Evolutionary conservation across 2,113 vertebrate species (phyloP), one percentile per base, ranked within the genome.

Genomic region (Piaya cayana): DNA sequence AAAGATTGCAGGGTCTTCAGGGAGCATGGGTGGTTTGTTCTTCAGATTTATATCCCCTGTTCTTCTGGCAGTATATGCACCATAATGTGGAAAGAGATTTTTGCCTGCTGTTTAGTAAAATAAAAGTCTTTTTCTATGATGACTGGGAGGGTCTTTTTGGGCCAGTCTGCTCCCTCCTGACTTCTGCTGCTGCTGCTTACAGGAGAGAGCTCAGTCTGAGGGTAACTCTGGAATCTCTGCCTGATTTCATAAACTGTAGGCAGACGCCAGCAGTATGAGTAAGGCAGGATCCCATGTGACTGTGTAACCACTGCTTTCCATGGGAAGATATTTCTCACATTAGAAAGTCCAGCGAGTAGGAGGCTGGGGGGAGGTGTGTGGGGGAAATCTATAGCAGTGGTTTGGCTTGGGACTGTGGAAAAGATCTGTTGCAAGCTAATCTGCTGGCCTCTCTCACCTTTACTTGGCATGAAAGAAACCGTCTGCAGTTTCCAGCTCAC

Each of bases 371-470:
- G n/a, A n/a, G n/a, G n/a, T n/a, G n/a, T n/a, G n/a, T n/a, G 34
- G 72, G 80, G 27, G 34, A 70, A 81, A 81, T 94, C 88, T 90
- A 45, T 64, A 92, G 56, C 82, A 68, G 72, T 75, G 72, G 27
- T 86, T 96, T 96, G 79, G 90, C 92, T 81, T 90, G 80, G 49
- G 75, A 78, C 60, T 65, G 56, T 93, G 96, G 90, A 96, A 96
- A 95, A 95, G 52, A 88, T 25, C 64, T 68, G 82, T 39, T 42
- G 62, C 65, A 70, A 65, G 36, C 64, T 92, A 36, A 95, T 56
- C 12, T 78, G 17, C 60, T 88, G 87, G 11, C 88, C 94, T 49
- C 77, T 75, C n/a, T 93, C 62, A 96, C 90, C 93, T 96, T 88
- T 39, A 13, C 45, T 84, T 83, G 72, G 64, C 82, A 60, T 22